Percentiles rank a stretch among this genome's conserved stretches.
Conservation (phyloP, 2,797 vertebrate genomes). For the Ceryle rudis region DNA sequence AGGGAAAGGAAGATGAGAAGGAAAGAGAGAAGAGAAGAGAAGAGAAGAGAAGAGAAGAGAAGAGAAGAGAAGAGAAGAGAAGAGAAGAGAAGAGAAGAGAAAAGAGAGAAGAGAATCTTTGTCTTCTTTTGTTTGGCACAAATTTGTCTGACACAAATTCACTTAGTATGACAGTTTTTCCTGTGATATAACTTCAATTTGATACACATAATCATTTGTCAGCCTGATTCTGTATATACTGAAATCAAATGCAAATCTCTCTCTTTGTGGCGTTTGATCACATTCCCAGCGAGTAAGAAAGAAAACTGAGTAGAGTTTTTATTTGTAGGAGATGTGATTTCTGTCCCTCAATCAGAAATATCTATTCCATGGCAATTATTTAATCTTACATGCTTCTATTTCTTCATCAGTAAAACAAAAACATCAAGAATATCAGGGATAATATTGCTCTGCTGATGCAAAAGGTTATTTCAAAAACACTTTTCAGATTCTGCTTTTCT, state of each 20-base stretch:
- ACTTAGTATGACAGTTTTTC: background rate
- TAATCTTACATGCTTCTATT: background rate
- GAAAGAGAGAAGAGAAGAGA: no score
- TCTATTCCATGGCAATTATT: background rate
- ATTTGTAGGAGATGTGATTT: background rate
- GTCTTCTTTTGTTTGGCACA: background rate
- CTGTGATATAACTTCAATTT: conserved; percentile 1
- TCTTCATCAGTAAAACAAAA: background rate
- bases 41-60: no score
- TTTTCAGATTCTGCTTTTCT: conserved; percentile 4
- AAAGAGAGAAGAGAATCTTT: background rate
- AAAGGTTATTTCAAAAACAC: background rate
- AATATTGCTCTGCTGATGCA: background rate
- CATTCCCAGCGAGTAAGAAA: background rate
- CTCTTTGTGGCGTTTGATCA: background rate
- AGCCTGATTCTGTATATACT: background rate
- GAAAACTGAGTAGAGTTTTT: background rate
- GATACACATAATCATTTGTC: background rate
- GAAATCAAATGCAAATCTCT: conserved; percentile 11
- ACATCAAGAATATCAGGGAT: background rate
- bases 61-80: no score
- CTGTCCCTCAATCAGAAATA: background rate
- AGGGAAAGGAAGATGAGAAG: no score
- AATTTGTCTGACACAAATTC: background rate
- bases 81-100: no score